These are phyloP conservation scores for Blomia tropicalis DNA, from an alignment of 2,888 invertebrate genomes.

Conservation along the genomic window DNA sequence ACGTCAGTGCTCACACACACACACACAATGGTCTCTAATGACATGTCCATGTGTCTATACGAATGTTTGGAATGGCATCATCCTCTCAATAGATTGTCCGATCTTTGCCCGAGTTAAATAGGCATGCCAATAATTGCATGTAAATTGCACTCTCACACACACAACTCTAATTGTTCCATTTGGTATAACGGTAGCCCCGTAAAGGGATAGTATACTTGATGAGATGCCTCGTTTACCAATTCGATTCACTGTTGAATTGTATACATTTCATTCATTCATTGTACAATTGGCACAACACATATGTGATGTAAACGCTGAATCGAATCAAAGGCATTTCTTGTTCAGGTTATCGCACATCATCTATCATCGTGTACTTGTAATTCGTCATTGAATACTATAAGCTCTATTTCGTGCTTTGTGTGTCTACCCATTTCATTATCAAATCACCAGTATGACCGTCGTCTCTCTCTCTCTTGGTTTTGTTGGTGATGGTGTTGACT, in stretches of 20 bases:
- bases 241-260: background rate
- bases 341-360: conserved; percentile 13
- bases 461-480: too few species aligned
- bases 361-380: background rate
- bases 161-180: conserved; percentile 6
- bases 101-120: background rate
- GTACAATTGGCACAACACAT: background rate
- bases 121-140: background rate
- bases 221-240: background rate
- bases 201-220: too few species aligned
- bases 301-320: background rate
- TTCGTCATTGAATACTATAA: background rate
- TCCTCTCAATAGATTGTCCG: too few species aligned
- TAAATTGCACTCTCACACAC: background rate
- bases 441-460: too few species aligned
- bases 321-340: background rate
- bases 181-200: too few species aligned
- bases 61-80: too few species aligned
- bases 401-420: conserved; percentile 9
- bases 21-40: too few species aligned
- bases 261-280: background rate
- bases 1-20: too few species aligned
- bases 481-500: too few species aligned
- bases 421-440: background rate
- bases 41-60: too few species aligned